A percentile compares a stretch with the other conserved stretches of the same genome.
phyloP scores from a whole-genome alignment of 2,113 vertebrate species.

The Aleadryas rufinucha region DNA sequence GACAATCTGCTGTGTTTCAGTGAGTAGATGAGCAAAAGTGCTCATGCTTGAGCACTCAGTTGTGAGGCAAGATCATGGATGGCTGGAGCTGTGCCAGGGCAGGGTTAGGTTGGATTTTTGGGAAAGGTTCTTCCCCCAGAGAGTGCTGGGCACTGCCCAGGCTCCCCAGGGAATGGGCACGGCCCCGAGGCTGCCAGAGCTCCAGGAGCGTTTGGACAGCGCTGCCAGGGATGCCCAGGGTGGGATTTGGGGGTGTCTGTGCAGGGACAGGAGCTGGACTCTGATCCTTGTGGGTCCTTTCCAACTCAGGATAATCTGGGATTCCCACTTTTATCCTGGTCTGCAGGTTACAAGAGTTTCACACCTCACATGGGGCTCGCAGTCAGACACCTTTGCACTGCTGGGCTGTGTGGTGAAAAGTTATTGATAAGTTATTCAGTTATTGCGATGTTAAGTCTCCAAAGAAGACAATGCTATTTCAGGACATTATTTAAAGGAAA shows the following conservation, averaged over 20 bases:
- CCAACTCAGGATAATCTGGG: neutral
- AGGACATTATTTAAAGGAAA: neutral
- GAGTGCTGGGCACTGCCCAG: neutral
- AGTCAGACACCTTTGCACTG: neutral
- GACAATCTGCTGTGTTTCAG: neutral
- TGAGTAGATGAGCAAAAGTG: neutral
- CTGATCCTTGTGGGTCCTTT: neutral
- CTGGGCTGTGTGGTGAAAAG: neutral
- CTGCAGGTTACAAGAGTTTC: neutral
- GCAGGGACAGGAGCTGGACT: fast-evolving
- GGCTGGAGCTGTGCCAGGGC: fast-evolving
- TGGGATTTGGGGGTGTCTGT: fast-evolving
- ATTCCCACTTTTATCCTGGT: no score
- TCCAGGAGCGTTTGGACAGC: neutral
- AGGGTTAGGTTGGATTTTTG: neutral
- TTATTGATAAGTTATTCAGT: neutral
- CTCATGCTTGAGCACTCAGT: neutral
- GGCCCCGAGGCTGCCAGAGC: neutral
- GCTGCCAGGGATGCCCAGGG: neutral
- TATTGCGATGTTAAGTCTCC: neutral
- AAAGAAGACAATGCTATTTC: neutral
- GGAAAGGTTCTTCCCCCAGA: neutral
- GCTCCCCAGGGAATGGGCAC: neutral
- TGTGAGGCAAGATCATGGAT: neutral
- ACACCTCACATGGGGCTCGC: neutral